phyloP scores from a whole-genome alignment of 2,888 invertebrate genomes.

The Trissoscelio sp. region DNA sequence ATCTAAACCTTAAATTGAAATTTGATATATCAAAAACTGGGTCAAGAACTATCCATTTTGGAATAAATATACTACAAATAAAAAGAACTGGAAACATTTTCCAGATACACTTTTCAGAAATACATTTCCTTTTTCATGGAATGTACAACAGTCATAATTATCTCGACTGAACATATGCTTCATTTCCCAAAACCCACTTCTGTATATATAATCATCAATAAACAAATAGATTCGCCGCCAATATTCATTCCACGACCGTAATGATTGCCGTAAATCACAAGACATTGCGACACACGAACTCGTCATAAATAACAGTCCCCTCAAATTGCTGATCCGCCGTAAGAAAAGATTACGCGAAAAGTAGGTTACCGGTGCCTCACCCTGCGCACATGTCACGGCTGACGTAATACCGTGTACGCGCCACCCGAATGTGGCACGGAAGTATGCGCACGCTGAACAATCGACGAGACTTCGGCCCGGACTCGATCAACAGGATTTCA shows the following conservation, averaged over 20 bases:
- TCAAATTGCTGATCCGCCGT: slow-evolving; percentile 40
- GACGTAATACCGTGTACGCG: slow-evolving; percentile 35
- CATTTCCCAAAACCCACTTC: not conserved
- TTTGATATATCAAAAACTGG: too few relatives aligned
- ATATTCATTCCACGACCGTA: slow-evolving; percentile 30
- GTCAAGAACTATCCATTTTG: too few relatives aligned
- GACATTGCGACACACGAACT: slow-evolving; percentile 37
- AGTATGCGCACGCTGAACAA: slow-evolving; percentile 31
- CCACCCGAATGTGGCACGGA: slow-evolving; percentile 45
- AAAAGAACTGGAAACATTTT: too few relatives aligned
- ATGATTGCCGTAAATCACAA: slow-evolving; percentile 36
- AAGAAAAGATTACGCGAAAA: slow-evolving; percentile 56
- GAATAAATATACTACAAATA: too few relatives aligned
- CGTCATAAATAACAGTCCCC: slow-evolving; percentile 53
- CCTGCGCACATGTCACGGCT: slow-evolving; percentile 39
- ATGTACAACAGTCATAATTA: too few relatives aligned
- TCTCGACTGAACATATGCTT: not conserved
- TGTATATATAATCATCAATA: slow-evolving; percentile 1
- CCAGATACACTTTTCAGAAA: too few relatives aligned
- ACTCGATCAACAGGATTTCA: too few relatives aligned
- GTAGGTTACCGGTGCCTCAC: slow-evolving; percentile 50
- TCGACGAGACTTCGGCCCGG: slow-evolving; percentile 23
- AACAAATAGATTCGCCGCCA: slow-evolving; percentile 23
- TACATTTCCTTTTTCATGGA: too few relatives aligned
- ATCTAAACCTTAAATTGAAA: too few relatives aligned